phyloP scores from a whole-genome alignment of 2,888 invertebrate species.

The Drosophila borborema region DNA sequence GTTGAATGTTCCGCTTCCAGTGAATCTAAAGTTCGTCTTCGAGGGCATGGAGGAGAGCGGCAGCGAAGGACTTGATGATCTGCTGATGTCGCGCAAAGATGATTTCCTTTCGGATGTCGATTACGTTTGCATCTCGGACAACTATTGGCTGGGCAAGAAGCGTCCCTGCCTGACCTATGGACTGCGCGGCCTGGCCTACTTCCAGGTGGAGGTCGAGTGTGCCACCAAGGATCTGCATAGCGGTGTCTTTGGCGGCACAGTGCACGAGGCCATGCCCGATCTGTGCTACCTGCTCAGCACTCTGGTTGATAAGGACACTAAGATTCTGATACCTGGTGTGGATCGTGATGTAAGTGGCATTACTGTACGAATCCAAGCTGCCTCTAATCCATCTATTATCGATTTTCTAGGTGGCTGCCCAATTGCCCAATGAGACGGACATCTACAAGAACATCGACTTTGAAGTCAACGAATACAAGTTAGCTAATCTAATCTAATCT shows the following conservation, averaged over 20 bases:
- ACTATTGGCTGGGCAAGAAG: slow-evolving; percentile 99
- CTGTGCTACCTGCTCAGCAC: slow-evolving; percentile 93
- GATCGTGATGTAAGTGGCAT: slow-evolving; percentile 90
- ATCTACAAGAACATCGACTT: slow-evolving; percentile 94
- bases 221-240: slow-evolving; percentile 97
- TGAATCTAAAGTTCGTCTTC: slow-evolving; percentile 95
- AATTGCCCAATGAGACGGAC: slow-evolving; percentile 89
- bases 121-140: slow-evolving; percentile 98
- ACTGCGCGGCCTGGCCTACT: slow-evolving; percentile 96
- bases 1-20: slow-evolving; percentile 88
- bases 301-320: slow-evolving; percentile 94
- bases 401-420: slow-evolving; percentile 86
- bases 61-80: slow-evolving; percentile 96
- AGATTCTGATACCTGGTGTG: slow-evolving; percentile 93
- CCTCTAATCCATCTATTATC: neutral
- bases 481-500: slow-evolving; percentile 63
- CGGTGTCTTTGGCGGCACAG: slow-evolving; percentile 97
- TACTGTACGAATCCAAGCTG: neutral
- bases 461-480: slow-evolving; percentile 92
- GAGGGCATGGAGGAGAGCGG: slow-evolving; percentile 99
- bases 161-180: slow-evolving; percentile 99
- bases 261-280: slow-evolving; percentile 96
- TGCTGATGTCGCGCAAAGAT: slow-evolving; percentile 88
- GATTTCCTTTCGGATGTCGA: slow-evolving; percentile 94
- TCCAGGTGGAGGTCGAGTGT: slow-evolving; percentile 94